These are phyloP conservation scores for Heterotilapia buettikoferi DNA, from an alignment of 2,113 vertebrate genomes.

Conservation along the genomic window DNA sequence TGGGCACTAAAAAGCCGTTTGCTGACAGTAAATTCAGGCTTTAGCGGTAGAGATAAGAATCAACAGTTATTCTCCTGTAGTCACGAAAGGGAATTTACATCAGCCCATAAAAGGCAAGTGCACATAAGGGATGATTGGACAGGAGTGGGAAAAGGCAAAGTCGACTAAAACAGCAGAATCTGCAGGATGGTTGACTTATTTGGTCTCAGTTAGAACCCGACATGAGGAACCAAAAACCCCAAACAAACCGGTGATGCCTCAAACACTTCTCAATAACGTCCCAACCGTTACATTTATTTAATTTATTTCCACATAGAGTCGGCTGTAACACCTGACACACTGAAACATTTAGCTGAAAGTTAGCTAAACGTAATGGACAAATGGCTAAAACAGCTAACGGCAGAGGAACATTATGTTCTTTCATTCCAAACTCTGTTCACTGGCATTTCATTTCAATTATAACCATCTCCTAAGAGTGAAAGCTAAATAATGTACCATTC, in stretches of 20 bases:
- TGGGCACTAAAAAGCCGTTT: conserved; percentile 21
- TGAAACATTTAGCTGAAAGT: background rate
- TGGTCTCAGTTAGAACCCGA: background rate
- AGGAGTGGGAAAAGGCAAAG: background rate
- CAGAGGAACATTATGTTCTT: background rate
- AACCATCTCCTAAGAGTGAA: background rate
- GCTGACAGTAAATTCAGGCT: conserved; percentile 28
- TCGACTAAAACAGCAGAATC: background rate
- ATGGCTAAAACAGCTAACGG: background rate
- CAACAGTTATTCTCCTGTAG: background rate
- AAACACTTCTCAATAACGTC: background rate
- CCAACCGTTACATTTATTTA: background rate
- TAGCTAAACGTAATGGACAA: background rate
- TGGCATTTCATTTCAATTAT: background rate
- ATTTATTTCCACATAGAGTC: background rate
- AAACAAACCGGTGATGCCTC: background rate
- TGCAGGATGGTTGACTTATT: background rate
- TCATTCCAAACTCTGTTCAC: background rate
- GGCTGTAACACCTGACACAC: background rate
- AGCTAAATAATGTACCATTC: background rate
- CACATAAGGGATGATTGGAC: background rate
- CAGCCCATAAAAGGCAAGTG: conserved; percentile 32
- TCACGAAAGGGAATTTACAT: conserved; percentile 45
- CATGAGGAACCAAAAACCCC: background rate
- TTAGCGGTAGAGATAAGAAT: conserved; percentile 32